phyloP scores from a whole-genome alignment of 2,888 invertebrate genomes.

The Drosophila subquinaria region DNA sequence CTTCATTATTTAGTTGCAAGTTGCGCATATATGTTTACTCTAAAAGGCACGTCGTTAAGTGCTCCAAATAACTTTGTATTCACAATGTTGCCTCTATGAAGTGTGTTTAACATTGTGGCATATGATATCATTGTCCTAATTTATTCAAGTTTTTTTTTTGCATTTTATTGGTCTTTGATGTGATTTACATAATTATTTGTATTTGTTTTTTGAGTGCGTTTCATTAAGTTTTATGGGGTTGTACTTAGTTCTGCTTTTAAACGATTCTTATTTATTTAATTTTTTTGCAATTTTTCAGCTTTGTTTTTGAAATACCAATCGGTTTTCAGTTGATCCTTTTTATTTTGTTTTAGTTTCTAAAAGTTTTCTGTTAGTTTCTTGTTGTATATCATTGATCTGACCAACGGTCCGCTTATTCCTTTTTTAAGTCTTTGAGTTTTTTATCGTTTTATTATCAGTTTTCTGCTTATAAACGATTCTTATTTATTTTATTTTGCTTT shows the following conservation, averaged over 20 bases:
- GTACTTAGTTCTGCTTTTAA: neutral
- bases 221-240: neutral
- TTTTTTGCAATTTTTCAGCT: too few relatives aligned
- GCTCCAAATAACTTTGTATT: neutral
- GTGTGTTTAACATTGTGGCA: neutral
- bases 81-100: neutral
- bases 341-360: too few relatives aligned
- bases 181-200: neutral
- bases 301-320: too few relatives aligned
- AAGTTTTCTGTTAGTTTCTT: too few relatives aligned
- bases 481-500: neutral
- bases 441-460: too few relatives aligned
- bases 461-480: neutral
- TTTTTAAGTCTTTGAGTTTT: too few relatives aligned
- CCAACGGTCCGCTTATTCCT: too few relatives aligned
- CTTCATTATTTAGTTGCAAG: slow-evolving; percentile 11
- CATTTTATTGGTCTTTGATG: neutral
- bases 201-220: neutral
- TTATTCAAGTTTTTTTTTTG: neutral
- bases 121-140: neutral
- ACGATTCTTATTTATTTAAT: neutral
- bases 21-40: slow-evolving; percentile 1
- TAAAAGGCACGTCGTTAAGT: slow-evolving; percentile 3
- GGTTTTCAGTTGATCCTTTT: neutral
- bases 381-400: too few relatives aligned